A percentile compares a stretch with the other conserved stretches of the same genome.
phyloP scores from a whole-genome alignment of 2,888 invertebrate genomes.

The Drosophila acutilabella region DNA sequence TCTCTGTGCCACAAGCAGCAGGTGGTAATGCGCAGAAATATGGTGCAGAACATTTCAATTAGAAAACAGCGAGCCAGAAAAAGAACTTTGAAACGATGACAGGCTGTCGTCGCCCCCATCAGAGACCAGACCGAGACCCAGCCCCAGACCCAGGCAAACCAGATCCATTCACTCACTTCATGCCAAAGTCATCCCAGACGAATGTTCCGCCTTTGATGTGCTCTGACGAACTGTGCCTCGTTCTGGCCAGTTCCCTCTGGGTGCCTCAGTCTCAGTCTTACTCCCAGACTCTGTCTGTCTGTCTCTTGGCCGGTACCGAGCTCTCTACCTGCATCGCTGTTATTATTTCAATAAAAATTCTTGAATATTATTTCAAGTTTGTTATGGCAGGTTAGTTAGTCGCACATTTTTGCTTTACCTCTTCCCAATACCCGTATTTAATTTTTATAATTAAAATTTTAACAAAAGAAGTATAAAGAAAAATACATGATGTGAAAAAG shows the following conservation, averaged over 20 bases:
- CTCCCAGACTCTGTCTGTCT: constrained; percentile 9
- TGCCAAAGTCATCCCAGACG: constrained; percentile 40
- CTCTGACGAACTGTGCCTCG: constrained; percentile 65
- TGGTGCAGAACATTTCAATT: constrained; percentile 79
- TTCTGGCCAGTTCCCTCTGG: constrained; percentile 34
- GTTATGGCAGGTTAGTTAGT: constrained; percentile 73
- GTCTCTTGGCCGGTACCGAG: background rate
- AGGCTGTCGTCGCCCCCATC: constrained; percentile 70
- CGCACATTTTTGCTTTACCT: constrained; percentile 38
- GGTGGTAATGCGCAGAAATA: constrained; percentile 79
- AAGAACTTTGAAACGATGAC: constrained; percentile 65
- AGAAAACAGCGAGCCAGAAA: constrained; percentile 57
- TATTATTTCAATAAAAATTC: constrained; percentile 81
- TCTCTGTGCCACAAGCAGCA: constrained; percentile 58
- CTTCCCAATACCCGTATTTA: constrained; percentile 58
- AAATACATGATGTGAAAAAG: constrained; percentile 23
- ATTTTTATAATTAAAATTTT: constrained; percentile 77
- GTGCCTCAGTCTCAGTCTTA: constrained; percentile 18
- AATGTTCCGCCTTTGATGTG: constrained; percentile 73
- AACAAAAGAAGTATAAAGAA: constrained; percentile 45
- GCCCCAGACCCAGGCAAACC: constrained; percentile 15
- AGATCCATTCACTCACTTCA: constrained; percentile 16
- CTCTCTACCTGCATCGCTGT: constrained; percentile 52
- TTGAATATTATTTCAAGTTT: constrained; percentile 78
- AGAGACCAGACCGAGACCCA: constrained; percentile 10